Evolutionary conservation across 1,140 invertebrate genomes (phyloP), one percentile per base, ranked within the genome.

Genomic region (Drosophila suzukii): DNA sequence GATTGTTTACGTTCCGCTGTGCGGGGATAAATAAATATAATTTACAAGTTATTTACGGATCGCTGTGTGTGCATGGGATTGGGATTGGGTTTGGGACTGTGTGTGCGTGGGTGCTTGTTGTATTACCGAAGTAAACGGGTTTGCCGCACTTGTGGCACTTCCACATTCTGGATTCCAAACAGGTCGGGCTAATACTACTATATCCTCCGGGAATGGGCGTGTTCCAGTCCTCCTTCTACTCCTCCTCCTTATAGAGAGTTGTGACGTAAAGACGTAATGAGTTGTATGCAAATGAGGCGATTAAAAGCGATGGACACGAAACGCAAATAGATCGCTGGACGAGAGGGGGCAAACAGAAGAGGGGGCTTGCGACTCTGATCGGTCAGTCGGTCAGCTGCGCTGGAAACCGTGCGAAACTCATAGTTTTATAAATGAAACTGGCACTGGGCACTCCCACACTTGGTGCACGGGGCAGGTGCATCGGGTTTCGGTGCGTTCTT

Each of bases 1-100:
- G 97, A 98, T 89, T 97, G 96, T 93, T 97, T 97, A 79, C 97
- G 94, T 94, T 98, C 97, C 88, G 97, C 97, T 98, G 89, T 83
- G 94, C 57, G 65, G 49, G 50, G 55, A 81, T 46, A 56, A 41
- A 74, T 72, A 67, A 67, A 90, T 76, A 66, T 88, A 78, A 75
- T 75, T 81, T 62, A 34, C 73, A 71, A 82, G 59, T 76, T 80
- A 77, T 81, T 80, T 81, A 89, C 88, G 74, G 74, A 86, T 67
- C 59, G 43, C 46, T 41, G 67, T 74, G 32, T 44, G 46, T 54
- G 32, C 49, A 27, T 73, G 27, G 27, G 27, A 27, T 27, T 27
- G 27, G 27, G 27, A 4, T 27, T 27, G 27, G 3, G 4, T 49
- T 3, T 32, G 30, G 6, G 27, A 66, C 36, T 63, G 65, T 62